Percentiles rank a stretch among this genome's conserved stretches.
These are phyloP conservation scores for Disparrhopalites patrizii DNA, from an alignment of 2,888 invertebrate species.

Conservation along the genomic window DNA sequence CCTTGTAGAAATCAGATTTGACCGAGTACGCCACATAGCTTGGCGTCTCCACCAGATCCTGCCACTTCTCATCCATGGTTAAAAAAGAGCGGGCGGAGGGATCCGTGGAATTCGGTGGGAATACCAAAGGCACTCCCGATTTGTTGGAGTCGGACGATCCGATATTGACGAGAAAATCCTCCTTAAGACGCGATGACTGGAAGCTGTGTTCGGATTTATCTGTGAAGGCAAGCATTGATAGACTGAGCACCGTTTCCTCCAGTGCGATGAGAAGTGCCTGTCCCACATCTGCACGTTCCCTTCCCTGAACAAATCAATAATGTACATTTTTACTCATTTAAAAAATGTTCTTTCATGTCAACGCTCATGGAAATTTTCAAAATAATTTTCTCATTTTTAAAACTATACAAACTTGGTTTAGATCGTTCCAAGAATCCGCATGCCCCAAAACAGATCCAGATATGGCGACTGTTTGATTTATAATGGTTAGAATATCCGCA, in stretches of 20 bases:
- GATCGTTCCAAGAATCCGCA: constrained; percentile 37
- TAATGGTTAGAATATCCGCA: constrained; percentile 23
- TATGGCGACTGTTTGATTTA: constrained; percentile 29
- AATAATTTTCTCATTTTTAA: too few species aligned
- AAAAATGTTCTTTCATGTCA: too few species aligned
- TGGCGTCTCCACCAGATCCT: not conserved
- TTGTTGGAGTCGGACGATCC: not conserved
- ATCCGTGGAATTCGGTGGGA: too few species aligned
- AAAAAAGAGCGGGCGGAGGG: constrained; percentile 16
- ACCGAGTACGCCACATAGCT: constrained; percentile 34
- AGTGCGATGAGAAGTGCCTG: not conserved
- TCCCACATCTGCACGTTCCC: constrained; percentile 2
- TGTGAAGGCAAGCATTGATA: not conserved
- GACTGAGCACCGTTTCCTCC: not conserved
- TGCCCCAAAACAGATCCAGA: constrained; percentile 29
- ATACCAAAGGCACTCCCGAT: not conserved
- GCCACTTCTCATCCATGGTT: constrained; percentile 8
- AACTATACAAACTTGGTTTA: constrained; percentile 24
- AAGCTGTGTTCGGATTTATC: constrained; percentile 2
- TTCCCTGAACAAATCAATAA: too few species aligned
- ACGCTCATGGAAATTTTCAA: too few species aligned
- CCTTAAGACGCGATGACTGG: not conserved
- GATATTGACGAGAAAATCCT: not conserved
- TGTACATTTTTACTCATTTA: too few species aligned
- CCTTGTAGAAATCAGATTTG: constrained; percentile 22